Evolutionary conservation across 2,113 vertebrate species (phyloP).

Genomic region (Prionailurus bengalensis): DNA sequence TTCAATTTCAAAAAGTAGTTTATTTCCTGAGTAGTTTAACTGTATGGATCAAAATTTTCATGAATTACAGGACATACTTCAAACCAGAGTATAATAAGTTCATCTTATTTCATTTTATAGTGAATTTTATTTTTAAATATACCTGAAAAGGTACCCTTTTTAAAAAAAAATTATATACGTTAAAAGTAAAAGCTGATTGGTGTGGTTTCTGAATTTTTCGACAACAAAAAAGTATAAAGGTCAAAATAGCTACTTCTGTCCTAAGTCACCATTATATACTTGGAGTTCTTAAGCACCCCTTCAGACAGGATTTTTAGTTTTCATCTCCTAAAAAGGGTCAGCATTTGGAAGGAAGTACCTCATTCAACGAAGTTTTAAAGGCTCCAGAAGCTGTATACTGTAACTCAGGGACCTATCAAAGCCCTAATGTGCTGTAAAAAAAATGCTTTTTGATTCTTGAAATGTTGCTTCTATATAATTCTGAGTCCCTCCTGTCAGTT

Average conservation of each 20-base stretch:
- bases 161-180: neutral
- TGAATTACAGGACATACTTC: neutral
- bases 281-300: neutral
- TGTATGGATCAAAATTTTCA: neutral
- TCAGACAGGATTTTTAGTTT: neutral
- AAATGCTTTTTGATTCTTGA: conserved; percentile 57
- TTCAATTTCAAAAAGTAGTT: neutral
- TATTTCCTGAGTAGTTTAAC: conserved; percentile 40
- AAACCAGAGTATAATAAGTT: conserved; percentile 1
- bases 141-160: conserved; percentile 37
- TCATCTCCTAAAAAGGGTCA: neutral
- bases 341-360: conserved; percentile 38
- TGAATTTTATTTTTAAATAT: neutral
- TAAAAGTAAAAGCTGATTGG: conserved; percentile 34
- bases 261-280: neutral
- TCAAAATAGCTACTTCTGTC: conserved; percentile 33
- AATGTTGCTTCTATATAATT: conserved; percentile 59
- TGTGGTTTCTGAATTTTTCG: conserved; percentile 19
- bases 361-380: conserved; percentile 52
- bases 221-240: neutral
- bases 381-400: conserved; percentile 10
- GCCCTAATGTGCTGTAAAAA: conserved; percentile 20
- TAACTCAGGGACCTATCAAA: conserved; percentile 52
- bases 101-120: neutral
- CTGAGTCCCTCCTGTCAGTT: conserved; percentile 40